Evolutionary conservation across 1,140 invertebrate species (phyloP).

Genomic region (Trachelipus rathkii): DNA sequence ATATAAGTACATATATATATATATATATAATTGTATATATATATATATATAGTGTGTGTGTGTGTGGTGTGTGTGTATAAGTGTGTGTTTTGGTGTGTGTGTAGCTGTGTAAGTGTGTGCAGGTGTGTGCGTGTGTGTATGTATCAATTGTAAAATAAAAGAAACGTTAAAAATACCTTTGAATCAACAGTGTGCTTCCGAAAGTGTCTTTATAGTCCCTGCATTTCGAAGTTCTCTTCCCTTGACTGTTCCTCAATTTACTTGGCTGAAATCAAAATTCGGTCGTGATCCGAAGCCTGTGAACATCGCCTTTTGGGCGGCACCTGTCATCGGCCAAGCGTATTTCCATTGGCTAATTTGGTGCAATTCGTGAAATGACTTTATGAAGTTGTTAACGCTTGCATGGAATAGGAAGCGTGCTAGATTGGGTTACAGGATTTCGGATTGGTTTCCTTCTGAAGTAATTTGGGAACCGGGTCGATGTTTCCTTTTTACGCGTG

Average conservation of each 20-base stretch:
- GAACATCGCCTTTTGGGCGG: conserved; percentile 44
- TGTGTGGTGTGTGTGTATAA: too few species aligned
- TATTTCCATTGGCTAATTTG: background rate
- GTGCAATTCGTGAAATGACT: background rate
- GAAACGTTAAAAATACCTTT: conserved; percentile 47
- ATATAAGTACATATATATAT: too few species aligned
- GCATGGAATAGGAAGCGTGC: background rate
- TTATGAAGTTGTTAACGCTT: background rate
- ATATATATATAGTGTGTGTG: too few species aligned
- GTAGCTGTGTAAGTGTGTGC: too few species aligned
- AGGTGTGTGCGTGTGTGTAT: too few species aligned
- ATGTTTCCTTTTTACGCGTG: background rate
- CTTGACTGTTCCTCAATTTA: conserved; percentile 53
- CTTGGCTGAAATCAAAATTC: conserved; percentile 52
- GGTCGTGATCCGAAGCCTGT: conserved; percentile 51
- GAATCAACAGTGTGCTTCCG: conserved; percentile 50
- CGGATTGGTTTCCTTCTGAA: background rate
- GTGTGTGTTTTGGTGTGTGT: too few species aligned
- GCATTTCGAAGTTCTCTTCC: conserved; percentile 51
- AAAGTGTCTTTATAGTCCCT: conserved; percentile 51
- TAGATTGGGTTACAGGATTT: background rate
- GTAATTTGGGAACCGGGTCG: background rate
- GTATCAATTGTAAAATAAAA: background rate
- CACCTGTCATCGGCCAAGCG: background rate
- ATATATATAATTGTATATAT: too few species aligned